Conservation (phyloP, 2,888 invertebrate genomes). For the Drosophila merina region DNA sequence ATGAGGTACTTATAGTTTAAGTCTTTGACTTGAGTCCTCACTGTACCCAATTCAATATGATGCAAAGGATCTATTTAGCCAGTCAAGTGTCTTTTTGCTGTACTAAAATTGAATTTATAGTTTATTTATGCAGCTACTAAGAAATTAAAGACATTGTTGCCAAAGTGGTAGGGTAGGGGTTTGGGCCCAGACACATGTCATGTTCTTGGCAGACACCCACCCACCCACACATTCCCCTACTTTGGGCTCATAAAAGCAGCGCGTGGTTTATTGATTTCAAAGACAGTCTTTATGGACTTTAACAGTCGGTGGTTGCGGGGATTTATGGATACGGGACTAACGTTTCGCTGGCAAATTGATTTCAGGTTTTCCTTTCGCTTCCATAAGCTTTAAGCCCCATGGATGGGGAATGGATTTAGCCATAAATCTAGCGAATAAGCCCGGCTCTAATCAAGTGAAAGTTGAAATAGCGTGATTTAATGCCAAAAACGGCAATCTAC, state of each 20-base stretch:
- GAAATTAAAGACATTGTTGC: conserved; percentile 68
- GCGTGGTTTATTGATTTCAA: conserved; percentile 74
- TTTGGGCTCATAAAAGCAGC: conserved; percentile 69
- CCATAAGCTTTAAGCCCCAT: conserved; percentile 20
- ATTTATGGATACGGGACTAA: neutral
- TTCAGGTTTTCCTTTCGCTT: conserved; percentile 28
- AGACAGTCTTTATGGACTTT: conserved; percentile 64
- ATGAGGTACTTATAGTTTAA: too few relatives aligned
- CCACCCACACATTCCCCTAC: conserved; percentile 21
- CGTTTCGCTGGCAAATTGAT: conserved; percentile 54
- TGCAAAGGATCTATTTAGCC: conserved; percentile 49
- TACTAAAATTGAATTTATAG: conserved; percentile 76
- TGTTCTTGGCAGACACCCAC: conserved; percentile 36
- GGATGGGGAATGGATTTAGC: conserved; percentile 4
- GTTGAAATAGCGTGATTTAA: conserved; percentile 64
- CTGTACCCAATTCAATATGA: conserved; percentile 10
- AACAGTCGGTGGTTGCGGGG: conserved; percentile 46
- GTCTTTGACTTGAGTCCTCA: neutral
- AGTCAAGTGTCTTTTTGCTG: conserved; percentile 42
- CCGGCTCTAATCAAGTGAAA: conserved; percentile 73
- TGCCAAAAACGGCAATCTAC: conserved; percentile 29
- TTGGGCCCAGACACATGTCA: conserved; percentile 65
- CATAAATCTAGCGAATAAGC: conserved; percentile 57
- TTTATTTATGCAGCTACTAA: conserved; percentile 79
- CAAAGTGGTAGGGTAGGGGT: conserved; percentile 7